These are phyloP conservation scores for Sarcophaga peregrina DNA, from an alignment of 1,140 invertebrate species.

Conservation along the genomic window DNA sequence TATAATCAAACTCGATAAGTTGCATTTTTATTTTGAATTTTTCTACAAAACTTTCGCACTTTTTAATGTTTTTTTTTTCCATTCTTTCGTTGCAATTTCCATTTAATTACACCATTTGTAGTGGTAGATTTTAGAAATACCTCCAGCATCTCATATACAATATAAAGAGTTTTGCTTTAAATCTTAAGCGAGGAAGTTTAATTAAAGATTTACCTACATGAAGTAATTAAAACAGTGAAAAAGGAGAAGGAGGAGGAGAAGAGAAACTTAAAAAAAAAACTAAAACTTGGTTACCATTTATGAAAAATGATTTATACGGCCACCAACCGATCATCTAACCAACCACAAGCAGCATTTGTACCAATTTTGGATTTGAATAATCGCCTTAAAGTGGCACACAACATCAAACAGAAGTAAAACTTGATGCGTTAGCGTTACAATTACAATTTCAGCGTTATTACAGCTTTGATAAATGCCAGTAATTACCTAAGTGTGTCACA, in stretches of 20 bases:
- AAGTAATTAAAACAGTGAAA: background rate
- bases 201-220: background rate
- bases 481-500: too few relatives aligned
- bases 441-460: too few relatives aligned
- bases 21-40: background rate
- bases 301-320: background rate
- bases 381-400: background rate
- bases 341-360: background rate
- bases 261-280: background rate
- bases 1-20: background rate
- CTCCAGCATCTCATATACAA: background rate
- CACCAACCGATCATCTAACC: background rate
- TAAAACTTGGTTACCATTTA: background rate
- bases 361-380: conserved; percentile 15
- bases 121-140: background rate
- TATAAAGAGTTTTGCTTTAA: background rate
- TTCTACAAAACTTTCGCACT: conserved; percentile 13
- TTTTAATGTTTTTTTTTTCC: background rate
- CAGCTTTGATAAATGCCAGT: too few relatives aligned
- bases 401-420: background rate
- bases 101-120: conserved; percentile 12
- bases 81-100: background rate
- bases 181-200: background rate
- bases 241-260: background rate
- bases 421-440: too few relatives aligned